Base-by-base conservation (phyloP, 2,113 vertebrate species). In the Neomonachus schauinslandi region DNA sequence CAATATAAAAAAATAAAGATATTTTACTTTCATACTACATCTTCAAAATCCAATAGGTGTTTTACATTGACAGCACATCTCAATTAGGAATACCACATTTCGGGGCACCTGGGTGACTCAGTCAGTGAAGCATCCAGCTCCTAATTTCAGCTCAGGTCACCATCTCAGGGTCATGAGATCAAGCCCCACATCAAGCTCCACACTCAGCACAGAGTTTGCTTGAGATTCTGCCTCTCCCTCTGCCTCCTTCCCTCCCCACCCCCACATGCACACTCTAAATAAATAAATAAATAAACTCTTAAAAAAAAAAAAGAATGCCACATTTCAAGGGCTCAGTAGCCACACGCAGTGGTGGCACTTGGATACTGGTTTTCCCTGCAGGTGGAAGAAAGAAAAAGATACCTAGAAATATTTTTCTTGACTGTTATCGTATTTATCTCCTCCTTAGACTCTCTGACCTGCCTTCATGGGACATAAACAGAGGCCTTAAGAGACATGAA, bases 361-460 rank as follows among this genome's bases (percentile, higher is more conserved):
- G 8, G n/a, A 13, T 63, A 15, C 18, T n/a, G 0, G 22, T 26
- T 87, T 95, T 72, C 63, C 46, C 46, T 33, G 26, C 21, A 93
- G 46, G n/a, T 55, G 2, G 16, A 71, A 26, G 22, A 83, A 88
- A 82, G 59, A 57, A 57, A 53, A 59, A 76, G 21, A 69, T 61
- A 49, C 42, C 18, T 76, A 89, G 69, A 89, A 69, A 85, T 81
- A 67, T 46, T 95, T 97, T 72, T 83, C 33, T 90, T 80, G 42
- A 51, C 33, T 79, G 13, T 65, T 39, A n/a, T 5, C 24, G 2
- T 21, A n/a, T 59, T 76, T n/a, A 8, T 36, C 67, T 87, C 11
- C 67, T 42, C 51, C 84, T 91, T 77, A 9, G 36, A 31, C 21
- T 84, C 31, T 85, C 86, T 67, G 53, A 36, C 24, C 15, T 49